These are phyloP conservation scores for Sarcophilus harrisii DNA, from an alignment of 2,797 vertebrate species.

Conservation along the genomic window DNA sequence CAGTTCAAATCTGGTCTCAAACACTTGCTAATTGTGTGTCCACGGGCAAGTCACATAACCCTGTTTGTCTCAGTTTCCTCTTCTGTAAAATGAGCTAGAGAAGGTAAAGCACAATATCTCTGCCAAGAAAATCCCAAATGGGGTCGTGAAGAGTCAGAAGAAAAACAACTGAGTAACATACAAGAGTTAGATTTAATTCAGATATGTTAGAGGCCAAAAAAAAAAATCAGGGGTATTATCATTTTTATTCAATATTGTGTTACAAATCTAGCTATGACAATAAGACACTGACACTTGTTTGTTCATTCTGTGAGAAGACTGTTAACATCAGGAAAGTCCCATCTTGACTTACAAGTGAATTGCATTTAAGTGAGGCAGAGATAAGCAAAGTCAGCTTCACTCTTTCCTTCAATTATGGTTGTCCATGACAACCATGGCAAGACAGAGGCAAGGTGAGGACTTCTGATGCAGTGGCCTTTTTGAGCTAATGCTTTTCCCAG, in stretches of 20 bases:
- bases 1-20: background rate
- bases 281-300: background rate
- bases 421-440: background rate
- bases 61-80: background rate
- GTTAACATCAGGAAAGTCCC: background rate
- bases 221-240: background rate
- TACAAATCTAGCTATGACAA: background rate
- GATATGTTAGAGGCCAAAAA: background rate
- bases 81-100: background rate
- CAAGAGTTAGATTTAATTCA: background rate
- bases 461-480: background rate
- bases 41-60: background rate
- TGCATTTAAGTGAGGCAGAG: background rate
- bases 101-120: background rate
- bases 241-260: background rate
- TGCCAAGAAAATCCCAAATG: background rate
- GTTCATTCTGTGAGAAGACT: background rate
- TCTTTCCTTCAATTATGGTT: background rate
- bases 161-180: background rate
- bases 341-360: background rate
- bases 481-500: no score
- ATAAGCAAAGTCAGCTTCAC: background rate
- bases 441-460: background rate
- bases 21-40: background rate
- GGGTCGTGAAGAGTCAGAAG: background rate